phyloP scores from a whole-genome alignment of 2,797 vertebrate species.

The Pseudocheirus occidentalis region DNA sequence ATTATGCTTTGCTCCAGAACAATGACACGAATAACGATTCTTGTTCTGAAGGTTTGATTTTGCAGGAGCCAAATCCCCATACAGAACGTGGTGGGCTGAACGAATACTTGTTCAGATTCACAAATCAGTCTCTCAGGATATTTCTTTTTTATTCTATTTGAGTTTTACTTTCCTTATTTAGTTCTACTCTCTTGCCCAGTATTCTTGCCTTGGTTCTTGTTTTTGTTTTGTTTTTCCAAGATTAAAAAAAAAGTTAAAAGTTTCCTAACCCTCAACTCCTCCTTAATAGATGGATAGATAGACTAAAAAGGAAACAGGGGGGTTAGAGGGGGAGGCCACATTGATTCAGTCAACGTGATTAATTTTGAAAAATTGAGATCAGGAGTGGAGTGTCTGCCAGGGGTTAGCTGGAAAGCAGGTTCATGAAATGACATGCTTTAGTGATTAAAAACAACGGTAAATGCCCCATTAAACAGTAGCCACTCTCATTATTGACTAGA shows the following conservation, averaged over 20 bases:
- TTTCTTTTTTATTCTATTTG: neutral
- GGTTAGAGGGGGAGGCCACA: neutral
- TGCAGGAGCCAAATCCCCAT: slow-evolving; percentile 32
- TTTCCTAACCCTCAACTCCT: neutral
- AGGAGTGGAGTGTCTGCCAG: slow-evolving; percentile 43
- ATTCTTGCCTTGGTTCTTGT: neutral
- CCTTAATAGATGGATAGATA: neutral
- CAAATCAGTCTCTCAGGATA: neutral
- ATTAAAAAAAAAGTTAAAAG: neutral
- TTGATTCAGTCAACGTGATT: slow-evolving; percentile 15
- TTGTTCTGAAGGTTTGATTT: neutral
- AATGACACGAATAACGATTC: neutral
- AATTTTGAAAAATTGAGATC: slow-evolving; percentile 32
- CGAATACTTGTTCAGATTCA: slow-evolving; percentile 16
- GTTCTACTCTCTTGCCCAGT: slow-evolving; percentile 10
- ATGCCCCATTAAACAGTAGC: slow-evolving; percentile 46
- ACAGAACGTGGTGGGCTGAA: neutral
- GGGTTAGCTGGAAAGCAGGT: slow-evolving; percentile 40
- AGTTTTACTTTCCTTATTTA: neutral
- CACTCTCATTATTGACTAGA: slow-evolving; percentile 62
- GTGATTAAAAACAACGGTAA: slow-evolving; percentile 51
- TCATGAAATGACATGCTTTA: slow-evolving; percentile 37
- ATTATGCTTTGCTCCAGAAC: slow-evolving; percentile 23
- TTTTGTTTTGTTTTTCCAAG: neutral
- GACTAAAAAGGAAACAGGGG: slow-evolving; percentile 8